Conservation (phyloP, 2,113 vertebrate genomes). For the Aegypius monachus region DNA sequence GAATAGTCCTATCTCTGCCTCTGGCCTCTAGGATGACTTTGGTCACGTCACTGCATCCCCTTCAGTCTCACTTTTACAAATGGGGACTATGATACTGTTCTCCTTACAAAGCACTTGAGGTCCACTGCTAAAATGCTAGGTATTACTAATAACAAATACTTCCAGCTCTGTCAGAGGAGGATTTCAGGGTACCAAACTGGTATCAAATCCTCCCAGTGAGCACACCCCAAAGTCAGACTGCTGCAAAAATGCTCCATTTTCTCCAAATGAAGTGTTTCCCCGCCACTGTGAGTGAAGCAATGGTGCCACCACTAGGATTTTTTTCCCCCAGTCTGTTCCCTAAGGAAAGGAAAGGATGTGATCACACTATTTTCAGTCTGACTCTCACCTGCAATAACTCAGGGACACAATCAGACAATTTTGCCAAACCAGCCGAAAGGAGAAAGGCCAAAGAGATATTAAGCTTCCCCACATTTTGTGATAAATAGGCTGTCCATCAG, state of each 20-base stretch:
- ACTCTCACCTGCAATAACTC: background rate
- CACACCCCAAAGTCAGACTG: background rate
- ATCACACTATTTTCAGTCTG: background rate
- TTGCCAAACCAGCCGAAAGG: background rate
- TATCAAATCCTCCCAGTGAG: background rate
- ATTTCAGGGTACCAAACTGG: background rate
- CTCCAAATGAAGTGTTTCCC: background rate
- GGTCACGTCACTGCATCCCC: background rate
- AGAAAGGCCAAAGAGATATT: constrained; percentile 17
- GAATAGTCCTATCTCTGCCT: background rate
- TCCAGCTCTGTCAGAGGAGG: background rate
- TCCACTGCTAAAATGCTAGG: background rate
- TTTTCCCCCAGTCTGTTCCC: background rate
- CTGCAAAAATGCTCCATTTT: background rate
- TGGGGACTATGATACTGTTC: background rate
- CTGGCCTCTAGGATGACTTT: background rate
- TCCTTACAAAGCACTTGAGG: background rate
- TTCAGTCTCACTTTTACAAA: background rate
- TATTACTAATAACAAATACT: background rate
- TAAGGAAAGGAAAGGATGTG: background rate
- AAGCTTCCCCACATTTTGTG: background rate
- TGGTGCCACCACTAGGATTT: background rate
- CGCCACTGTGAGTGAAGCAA: background rate
- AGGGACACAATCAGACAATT: background rate
- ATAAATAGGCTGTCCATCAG: background rate